These are phyloP conservation scores for Drosophila parabipectinata DNA, from an alignment of 1,140 invertebrate species.

Conservation along the genomic window DNA sequence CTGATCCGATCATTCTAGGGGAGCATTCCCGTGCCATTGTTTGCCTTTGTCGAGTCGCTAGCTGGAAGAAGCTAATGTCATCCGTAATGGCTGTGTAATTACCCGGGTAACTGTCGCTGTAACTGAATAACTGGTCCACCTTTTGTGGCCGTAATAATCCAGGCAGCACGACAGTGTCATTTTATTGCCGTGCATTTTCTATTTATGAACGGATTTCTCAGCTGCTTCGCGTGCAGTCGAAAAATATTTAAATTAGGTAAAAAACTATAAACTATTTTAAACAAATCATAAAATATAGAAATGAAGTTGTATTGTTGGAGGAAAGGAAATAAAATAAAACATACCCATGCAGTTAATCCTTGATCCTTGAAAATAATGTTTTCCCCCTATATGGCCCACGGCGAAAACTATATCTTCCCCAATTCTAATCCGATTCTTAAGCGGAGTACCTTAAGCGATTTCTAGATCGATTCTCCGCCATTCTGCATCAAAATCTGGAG, in stretches of 20 bases:
- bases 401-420: too few species aligned
- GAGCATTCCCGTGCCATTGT: conserved; percentile 17
- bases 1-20: not conserved
- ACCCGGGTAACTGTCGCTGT: conserved; percentile 30
- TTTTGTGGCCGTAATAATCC: conserved; percentile 53
- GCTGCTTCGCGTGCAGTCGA: conserved; percentile 9
- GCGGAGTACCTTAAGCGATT: too few species aligned
- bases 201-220: conserved; percentile 15
- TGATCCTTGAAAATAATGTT: too few species aligned
- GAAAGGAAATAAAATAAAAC: not conserved
- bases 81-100: conserved; percentile 54
- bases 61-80: conserved; percentile 55
- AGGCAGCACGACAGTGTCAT: conserved; percentile 56
- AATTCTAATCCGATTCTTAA: too few species aligned
- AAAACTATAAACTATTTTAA: not conserved
- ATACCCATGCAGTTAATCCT: too few species aligned
- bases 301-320: not conserved
- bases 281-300: not conserved
- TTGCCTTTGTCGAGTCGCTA: conserved; percentile 32
- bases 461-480: too few species aligned
- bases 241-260: conserved; percentile 29
- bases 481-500: too few species aligned
- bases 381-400: too few species aligned
- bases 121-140: conserved; percentile 35
- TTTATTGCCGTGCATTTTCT: conserved; percentile 37